A percentile compares a stretch with the other conserved stretches of the same genome.
Evolutionary conservation across 2,113 vertebrate species (phyloP).

Genomic region (Crotalus tigris): DNA sequence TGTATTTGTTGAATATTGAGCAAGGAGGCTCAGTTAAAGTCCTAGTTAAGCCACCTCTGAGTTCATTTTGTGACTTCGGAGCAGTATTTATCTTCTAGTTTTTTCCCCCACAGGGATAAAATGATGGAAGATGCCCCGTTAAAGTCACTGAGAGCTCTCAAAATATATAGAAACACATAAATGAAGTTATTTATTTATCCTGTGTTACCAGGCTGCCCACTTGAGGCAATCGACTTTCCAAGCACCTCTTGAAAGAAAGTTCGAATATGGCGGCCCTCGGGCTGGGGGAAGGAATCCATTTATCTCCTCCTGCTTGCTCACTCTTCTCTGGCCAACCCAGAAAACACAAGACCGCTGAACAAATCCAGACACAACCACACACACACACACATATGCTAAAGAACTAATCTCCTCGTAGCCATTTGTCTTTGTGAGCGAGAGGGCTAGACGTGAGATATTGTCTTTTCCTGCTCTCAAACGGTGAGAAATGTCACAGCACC

Average conservation of each 20-base stretch:
- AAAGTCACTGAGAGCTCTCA: not conserved
- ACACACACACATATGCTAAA: not conserved
- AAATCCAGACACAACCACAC: not conserved
- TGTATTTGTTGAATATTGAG: not conserved
- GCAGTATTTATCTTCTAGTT: not conserved
- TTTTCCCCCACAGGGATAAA: not conserved
- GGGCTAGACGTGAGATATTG: not conserved
- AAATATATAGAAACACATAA: not conserved
- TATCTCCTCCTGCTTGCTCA: not conserved
- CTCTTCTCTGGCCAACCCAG: not conserved
- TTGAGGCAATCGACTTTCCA: not conserved
- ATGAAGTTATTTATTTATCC: not conserved
- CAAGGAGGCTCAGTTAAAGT: not conserved
- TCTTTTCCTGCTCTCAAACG: slow-evolving; percentile 20
- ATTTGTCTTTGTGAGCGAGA: not conserved
- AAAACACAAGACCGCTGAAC: not conserved
- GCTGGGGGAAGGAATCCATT: not conserved
- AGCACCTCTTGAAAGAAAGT: not conserved
- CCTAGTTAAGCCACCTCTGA: not conserved
- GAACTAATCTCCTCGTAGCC: not conserved
- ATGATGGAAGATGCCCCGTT: not conserved
- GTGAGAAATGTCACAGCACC: slow-evolving; percentile 28
- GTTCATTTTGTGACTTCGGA: not conserved
- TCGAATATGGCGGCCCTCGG: not conserved
- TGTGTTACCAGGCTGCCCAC: not conserved